A percentile compares a stretch with the other conserved stretches of the same genome.
These are phyloP conservation scores for Pygoscelis antarcticus DNA, from an alignment of 2,113 vertebrate species.

Conservation along the genomic window DNA sequence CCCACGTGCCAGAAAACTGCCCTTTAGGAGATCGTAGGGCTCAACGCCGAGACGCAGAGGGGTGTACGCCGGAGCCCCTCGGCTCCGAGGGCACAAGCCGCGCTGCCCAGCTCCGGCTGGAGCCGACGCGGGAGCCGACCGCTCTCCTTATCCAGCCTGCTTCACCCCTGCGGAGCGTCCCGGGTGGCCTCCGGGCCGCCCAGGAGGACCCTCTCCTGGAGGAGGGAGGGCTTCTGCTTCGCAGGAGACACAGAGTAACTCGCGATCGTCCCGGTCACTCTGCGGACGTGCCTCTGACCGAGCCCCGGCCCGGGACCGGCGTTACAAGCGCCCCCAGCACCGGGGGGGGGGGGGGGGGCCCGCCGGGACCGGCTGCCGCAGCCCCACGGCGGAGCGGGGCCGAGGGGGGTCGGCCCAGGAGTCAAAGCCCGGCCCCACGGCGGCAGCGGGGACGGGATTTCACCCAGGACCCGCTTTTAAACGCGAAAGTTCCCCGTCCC, in stretches of 20 bases:
- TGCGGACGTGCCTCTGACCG: not conserved
- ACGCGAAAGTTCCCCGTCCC: too few relatives aligned
- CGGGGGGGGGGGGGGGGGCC: too few relatives aligned
- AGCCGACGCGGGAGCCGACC: not conserved
- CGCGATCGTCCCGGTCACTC: fast-evolving
- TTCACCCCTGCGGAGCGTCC: not conserved
- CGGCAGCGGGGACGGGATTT: too few relatives aligned
- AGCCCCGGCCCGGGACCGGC: not conserved
- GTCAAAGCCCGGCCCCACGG: not conserved
- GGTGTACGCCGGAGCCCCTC: not conserved
- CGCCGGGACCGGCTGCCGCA: not conserved
- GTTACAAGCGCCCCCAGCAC: not conserved
- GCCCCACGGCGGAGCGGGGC: not conserved
- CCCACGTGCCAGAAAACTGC: too few relatives aligned
- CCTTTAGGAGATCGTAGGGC: not conserved
- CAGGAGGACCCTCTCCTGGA: not conserved
- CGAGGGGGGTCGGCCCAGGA: not conserved
- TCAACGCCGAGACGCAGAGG: not conserved
- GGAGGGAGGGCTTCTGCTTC: not conserved
- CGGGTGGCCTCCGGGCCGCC: not conserved
- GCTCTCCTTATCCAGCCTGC: not conserved
- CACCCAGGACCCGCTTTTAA: not conserved
- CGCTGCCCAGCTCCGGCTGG: not conserved
- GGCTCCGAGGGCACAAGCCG: not conserved
- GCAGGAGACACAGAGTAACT: not conserved